Evolutionary conservation across 2,888 invertebrate genomes (phyloP), one percentile per base, ranked within the genome.

Genomic region (Abrostola triplasia): DNA sequence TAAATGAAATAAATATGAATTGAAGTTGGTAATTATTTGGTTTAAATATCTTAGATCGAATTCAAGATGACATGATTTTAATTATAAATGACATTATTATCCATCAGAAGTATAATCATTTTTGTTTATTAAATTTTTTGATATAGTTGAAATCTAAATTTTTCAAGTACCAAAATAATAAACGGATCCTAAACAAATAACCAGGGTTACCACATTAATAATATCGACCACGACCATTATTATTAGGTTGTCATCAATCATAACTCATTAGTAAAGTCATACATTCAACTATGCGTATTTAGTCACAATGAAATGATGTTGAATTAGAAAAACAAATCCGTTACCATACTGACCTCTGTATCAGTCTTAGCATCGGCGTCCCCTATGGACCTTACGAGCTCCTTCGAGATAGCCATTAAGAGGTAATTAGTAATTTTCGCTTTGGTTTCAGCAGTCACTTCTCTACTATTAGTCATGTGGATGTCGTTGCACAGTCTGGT

Each of bases 321-420:
- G 63, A 52, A 64, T 56, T 66, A 58, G 66, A 70, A 72, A 49
- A 60, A 76, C 47, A 56, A 52, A 81, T 76, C 79, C 77, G 69
- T 76, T 77, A 82, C 75, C 81, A 79, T 85, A 90, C 91, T 89
- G 79, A 93, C 94, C 94, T 94, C 94, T 49, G 94, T 93, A 83
- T 94, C 94, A 83, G 94, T 94, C 88, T 94, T 94, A 79, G 94
- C 94, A 70, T 94, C 94, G 12, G 94, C 94, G 69, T 94, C 94
- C 59, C 94, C 94, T 69, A 94, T 94, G 48, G 94, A 94, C 80
- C 94, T 90, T 74, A 94, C 93, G 62, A 94, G 91, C 80, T 94
- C 94, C 84, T 94, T 94, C 51, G 94, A 94, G 84, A 94, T 94
- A 83, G 94, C 94, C 93, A 94, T 93, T 82, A 94, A 84, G 77